These are phyloP conservation scores for Halocaridina rubra DNA, from an alignment of 2,888 invertebrate species.

Conservation along the genomic window DNA sequence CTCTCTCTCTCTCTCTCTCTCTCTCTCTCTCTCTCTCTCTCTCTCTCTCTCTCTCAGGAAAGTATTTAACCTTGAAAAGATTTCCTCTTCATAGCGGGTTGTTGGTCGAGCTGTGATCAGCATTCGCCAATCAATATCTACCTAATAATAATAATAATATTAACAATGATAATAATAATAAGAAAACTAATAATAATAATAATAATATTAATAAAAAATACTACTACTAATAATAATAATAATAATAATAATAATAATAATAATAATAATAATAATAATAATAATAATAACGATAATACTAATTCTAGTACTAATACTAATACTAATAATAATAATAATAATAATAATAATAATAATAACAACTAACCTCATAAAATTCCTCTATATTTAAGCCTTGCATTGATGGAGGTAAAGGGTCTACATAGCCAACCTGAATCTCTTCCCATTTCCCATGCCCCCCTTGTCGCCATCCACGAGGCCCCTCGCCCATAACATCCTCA, in stretches of 20 bases:
- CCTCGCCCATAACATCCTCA: constrained; percentile 80
- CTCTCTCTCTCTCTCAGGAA: constrained; percentile 67
- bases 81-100: constrained; percentile 85
- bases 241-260: too few species aligned
- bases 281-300: too few species aligned
- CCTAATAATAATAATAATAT: too few species aligned
- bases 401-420: constrained; percentile 85
- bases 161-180: too few species aligned
- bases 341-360: too few species aligned
- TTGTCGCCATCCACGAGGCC: constrained; percentile 65
- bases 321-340: too few species aligned
- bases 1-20: constrained; percentile 54
- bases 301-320: too few species aligned
- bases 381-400: constrained; percentile 81
- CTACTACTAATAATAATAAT: too few species aligned
- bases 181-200: too few species aligned
- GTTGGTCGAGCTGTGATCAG: constrained; percentile 88
- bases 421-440: constrained; percentile 65
- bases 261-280: too few species aligned
- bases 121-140: constrained; percentile 94
- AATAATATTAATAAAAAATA: too few species aligned
- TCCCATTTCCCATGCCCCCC: constrained; percentile 12
- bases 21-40: constrained; percentile 79
- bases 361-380: constrained; percentile 76
- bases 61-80: constrained; percentile 77